phyloP scores from a whole-genome alignment of 2,797 vertebrate genomes.

The Jordanella pulchra region DNA sequence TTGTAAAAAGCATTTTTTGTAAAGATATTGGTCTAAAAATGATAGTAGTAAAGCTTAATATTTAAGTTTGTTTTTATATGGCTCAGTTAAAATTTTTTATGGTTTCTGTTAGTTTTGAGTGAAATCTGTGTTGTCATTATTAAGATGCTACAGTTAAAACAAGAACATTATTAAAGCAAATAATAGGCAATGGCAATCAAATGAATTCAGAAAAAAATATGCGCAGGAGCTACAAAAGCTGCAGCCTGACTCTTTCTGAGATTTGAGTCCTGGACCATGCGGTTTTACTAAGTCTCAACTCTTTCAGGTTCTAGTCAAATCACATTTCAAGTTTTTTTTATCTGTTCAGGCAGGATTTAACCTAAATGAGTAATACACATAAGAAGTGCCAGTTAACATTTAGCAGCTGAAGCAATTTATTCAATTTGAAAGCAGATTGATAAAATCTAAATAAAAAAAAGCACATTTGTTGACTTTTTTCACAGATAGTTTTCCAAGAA shows the following conservation, averaged over 20 bases:
- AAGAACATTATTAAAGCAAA: not conserved
- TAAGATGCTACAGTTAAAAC: not conserved
- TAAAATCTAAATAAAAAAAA: not conserved
- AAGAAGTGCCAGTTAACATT: not conserved
- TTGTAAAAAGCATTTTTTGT: not conserved
- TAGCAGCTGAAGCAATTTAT: not conserved
- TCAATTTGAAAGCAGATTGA: not conserved
- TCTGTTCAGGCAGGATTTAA: not conserved
- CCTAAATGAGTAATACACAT: not conserved
- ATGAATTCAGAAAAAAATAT: not conserved
- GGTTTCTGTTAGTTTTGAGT: not conserved
- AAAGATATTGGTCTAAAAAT: not conserved
- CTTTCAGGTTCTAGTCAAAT: not conserved
- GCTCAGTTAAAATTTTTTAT: not conserved
- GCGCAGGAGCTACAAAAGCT: not conserved
- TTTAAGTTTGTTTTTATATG: not conserved
- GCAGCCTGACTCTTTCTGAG: not conserved
- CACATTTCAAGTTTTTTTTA: not conserved
- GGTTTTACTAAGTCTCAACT: not conserved
- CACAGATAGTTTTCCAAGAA: not conserved
- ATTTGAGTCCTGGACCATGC: not conserved
- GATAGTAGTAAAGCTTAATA: not conserved
- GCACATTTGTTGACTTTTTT: not conserved
- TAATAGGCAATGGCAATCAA: not conserved
- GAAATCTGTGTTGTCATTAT: not conserved